Base-by-base conservation (phyloP, 2,113 vertebrate genomes). In the Periophthalmus modestus region DNA sequence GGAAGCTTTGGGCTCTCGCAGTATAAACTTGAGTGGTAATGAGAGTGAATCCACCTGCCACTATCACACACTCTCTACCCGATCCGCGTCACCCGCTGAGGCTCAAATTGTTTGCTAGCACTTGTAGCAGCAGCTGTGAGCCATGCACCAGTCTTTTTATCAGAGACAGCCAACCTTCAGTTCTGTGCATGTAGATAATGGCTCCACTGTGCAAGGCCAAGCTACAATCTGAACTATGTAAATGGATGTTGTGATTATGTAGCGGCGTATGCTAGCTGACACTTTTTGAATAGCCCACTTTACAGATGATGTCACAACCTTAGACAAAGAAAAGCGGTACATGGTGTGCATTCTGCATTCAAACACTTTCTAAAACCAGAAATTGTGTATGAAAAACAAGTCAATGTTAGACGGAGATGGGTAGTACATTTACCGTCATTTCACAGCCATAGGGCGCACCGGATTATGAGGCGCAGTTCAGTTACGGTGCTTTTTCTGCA, bases 101-200 rank as follows among this genome's bases (percentile, higher is more conserved):
- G 73, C 74, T 79, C 82, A 84, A 84, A 81, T 80, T 69, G 82
- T 89, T 89, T 88, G 77, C 78, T 85, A 83, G 82, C 82, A 80
- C 80, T 82, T 77, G 73, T 73, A 75, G 88, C 83, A 81, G 84
- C 87, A 86, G 79, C 82, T 79, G 85, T 91, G 87, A 89, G 87
- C 89, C 87, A 88, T 83, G 75, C 62, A 55, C 77, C 68, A 76
- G 71, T 68, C 68, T 88, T 72, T 84, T 89, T 89, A 80, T 85
- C 74, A 2, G 59, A 88, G 82, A 85, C 82, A 83, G 75, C 87
- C 85, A 91, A 89, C 89, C 87, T 89, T 86, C 87, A 85, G 81
- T 79, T 85, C 82, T 79, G 86, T 55, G 74, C 77, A 69, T 71
- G 74, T 62, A 84, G 77, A 88, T 91, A 86, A 90, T 89, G 86